Evolutionary conservation across 2,113 vertebrate genomes (phyloP).

Genomic region (Saguinus midas): DNA sequence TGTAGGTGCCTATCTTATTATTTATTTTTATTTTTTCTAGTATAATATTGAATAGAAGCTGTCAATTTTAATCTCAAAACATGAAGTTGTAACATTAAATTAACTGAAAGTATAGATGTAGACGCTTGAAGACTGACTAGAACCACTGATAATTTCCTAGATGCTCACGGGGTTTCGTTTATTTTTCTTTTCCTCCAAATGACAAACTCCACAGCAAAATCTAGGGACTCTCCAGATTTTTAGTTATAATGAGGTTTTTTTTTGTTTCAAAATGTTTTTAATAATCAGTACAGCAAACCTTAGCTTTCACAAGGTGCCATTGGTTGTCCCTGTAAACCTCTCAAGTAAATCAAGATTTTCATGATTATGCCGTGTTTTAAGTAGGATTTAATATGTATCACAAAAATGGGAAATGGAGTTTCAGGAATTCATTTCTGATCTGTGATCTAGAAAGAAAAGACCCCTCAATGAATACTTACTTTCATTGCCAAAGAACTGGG

Average conservation of each 20-base stretch:
- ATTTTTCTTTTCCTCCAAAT: not conserved
- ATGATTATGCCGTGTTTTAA: constrained; percentile 40
- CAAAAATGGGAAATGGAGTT: not conserved
- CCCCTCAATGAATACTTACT: not conserved
- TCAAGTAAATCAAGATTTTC: constrained; percentile 18
- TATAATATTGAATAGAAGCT: not conserved
- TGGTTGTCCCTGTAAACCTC: not conserved
- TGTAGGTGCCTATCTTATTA: not conserved
- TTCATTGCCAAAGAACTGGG: not conserved
- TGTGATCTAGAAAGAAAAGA: not conserved
- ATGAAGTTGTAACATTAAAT: not conserved
- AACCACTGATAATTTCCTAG: not conserved
- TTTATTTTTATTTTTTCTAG: no score
- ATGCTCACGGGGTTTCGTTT: not conserved
- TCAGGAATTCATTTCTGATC: constrained; percentile 1
- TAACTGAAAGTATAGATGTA: not conserved
- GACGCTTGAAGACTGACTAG: not conserved
- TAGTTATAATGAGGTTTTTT: not conserved
- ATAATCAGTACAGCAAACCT: constrained; percentile 8
- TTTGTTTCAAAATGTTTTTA: constrained; percentile 1
- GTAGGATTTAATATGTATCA: not conserved
- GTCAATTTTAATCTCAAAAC: not conserved
- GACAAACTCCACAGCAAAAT: not conserved
- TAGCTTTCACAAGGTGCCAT: not conserved
- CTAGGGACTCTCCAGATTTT: not conserved